Base-by-base conservation (phyloP, 2,888 invertebrate genomes). In the Drosophila tripunctata region DNA sequence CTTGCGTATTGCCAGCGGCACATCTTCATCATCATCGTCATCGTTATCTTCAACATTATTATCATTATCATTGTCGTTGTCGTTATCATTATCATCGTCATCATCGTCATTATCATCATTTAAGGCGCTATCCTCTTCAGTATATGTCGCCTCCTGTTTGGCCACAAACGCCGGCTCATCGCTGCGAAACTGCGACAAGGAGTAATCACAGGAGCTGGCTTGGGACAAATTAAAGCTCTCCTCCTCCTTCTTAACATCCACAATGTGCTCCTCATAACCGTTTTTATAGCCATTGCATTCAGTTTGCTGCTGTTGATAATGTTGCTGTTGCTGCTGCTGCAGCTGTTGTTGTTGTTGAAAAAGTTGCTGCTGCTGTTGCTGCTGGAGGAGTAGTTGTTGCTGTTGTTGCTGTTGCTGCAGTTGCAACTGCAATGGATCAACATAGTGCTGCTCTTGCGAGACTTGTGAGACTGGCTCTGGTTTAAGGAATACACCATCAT, bases 181-280 rank as follows among this genome's bases (percentile, higher is more conserved):
- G 47, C 91, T 90, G 38, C 92, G 92, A 78, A 95, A 95, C 84
- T 94, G 94, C 40, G 95, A 94, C 90, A 95, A 77, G 43, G 93
- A 95, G 89, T 95, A 95, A 88, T 95, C 95, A 90, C 95, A 95
- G 44, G 94, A 95, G 69, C 95, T 95, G n/a, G 93, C 93, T 66
- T 90, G 93, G 84, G 91, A 94, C 87, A 91, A 92, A 92, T 92
- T 52, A 51, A 90, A 70, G 61, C 57, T 72, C 4, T 84, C 78
- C 5, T 85, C 79, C 21, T 79, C 92, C 90, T 69, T 89, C 87
- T 89, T 91, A 90, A 88, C 66, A n/a, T 84, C 41, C 88, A 91
- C 88, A 90, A 80, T 70, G 14, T 83, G 79, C 27, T 76, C 83
- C 44, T 89, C 85, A 54, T 75, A 85, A 17, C 88, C 88, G 44